Percentiles rank a stretch among this genome's conserved stretches.
Conservation (phyloP, 2,888 invertebrate species). For the Parnassius orleans region DNA sequence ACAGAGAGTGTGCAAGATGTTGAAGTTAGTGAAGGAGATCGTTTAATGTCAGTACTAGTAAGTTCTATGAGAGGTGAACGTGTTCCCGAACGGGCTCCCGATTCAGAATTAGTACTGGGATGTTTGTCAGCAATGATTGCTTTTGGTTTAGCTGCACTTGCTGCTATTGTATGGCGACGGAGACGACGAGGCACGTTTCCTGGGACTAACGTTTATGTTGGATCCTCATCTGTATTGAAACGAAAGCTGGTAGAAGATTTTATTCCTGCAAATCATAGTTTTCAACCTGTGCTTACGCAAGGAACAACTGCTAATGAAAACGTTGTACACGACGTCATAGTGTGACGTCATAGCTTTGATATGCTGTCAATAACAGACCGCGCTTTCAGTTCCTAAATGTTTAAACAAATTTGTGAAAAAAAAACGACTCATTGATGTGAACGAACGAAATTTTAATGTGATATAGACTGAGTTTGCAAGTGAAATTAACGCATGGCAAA, state of each 20-base stretch:
- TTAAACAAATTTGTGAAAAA: conserved; percentile 48
- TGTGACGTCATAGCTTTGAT: conserved; percentile 84
- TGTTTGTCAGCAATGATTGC: conserved; percentile 80
- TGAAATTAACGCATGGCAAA: conserved; percentile 36
- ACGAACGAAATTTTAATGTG: conserved; percentile 44
- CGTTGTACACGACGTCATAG: conserved; percentile 79
- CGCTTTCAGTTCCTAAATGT: conserved; percentile 78
- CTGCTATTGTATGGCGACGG: conserved; percentile 79
- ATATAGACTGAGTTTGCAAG: conserved; percentile 46
- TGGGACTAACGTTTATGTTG: conserved; percentile 82
- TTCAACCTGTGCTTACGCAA: conserved; percentile 82
- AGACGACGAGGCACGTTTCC: conserved; percentile 78
- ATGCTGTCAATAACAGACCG: conserved; percentile 80
- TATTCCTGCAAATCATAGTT: conserved; percentile 71
- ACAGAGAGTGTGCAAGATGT: conserved; percentile 84
- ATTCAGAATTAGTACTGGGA: conserved; percentile 81
- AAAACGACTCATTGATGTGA: conserved; percentile 39
- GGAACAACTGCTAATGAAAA: conserved; percentile 67
- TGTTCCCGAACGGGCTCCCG: conserved; percentile 72
- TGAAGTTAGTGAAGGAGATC: conserved; percentile 79
- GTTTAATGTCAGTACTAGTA: conserved; percentile 82
- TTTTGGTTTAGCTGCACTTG: conserved; percentile 73
- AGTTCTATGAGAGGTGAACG: conserved; percentile 83
- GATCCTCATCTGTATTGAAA: conserved; percentile 81
- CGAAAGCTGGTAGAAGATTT: conserved; percentile 83